These are phyloP conservation scores for Naja naja DNA, from an alignment of 2,113 vertebrate species.

Conservation along the genomic window DNA sequence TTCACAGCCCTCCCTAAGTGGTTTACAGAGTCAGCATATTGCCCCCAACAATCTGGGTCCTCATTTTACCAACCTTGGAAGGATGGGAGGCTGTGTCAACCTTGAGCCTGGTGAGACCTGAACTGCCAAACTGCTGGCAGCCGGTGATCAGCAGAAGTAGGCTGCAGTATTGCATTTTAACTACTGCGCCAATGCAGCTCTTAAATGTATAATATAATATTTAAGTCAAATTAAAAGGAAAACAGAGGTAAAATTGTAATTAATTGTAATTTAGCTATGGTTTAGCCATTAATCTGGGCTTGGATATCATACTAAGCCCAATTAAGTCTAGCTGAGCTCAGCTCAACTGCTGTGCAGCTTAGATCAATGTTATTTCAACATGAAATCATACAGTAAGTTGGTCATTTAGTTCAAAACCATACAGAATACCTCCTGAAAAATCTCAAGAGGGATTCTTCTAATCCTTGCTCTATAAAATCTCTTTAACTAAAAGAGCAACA, in stretches of 20 bases:
- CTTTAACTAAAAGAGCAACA: background rate
- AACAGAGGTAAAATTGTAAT: background rate
- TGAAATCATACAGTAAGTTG: background rate
- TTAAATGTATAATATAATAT: background rate
- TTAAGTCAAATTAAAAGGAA: background rate
- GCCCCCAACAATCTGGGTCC: too few relatives aligned
- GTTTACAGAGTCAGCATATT: too few relatives aligned
- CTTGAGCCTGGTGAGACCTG: too few relatives aligned
- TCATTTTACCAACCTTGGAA: too few relatives aligned
- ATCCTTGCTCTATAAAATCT: background rate
- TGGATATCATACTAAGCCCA: background rate
- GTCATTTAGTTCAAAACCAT: background rate
- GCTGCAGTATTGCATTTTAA: too few relatives aligned
- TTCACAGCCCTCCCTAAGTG: too few relatives aligned
- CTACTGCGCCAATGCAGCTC: too few relatives aligned
- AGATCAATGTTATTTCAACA: background rate
- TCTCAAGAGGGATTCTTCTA: background rate
- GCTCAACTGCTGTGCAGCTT: background rate
- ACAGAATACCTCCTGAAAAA: background rate
- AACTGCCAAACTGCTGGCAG: too few relatives aligned
- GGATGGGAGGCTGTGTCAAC: too few relatives aligned
- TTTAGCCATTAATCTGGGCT: background rate
- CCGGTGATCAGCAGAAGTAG: too few relatives aligned
- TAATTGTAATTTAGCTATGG: background rate
- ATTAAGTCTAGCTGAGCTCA: background rate